These are phyloP conservation scores for Subacronicta megacephala DNA, from an alignment of 2,888 invertebrate species.

Conservation along the genomic window DNA sequence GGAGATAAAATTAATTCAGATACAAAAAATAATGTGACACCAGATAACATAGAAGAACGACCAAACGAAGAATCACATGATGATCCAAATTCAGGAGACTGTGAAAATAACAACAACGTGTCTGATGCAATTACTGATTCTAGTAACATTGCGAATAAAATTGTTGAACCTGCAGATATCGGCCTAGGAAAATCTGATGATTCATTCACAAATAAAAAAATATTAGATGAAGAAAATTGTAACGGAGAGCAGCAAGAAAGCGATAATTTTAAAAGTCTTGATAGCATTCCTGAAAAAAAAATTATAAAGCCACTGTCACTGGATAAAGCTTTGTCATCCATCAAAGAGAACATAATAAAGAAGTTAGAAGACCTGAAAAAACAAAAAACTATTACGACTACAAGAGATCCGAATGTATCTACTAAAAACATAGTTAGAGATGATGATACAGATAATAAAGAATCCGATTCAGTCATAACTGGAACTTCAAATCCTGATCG, in stretches of 20 bases:
- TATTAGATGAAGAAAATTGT: constrained; percentile 9
- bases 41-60: neutral
- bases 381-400: constrained; percentile 12
- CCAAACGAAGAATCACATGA: constrained; percentile 2
- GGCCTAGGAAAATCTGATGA: constrained; percentile 19
- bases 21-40: neutral
- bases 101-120: constrained; percentile 2
- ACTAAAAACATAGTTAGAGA: neutral
- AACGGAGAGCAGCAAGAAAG: constrained; percentile 1
- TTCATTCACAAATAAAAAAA: constrained; percentile 11
- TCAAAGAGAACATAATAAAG: constrained; percentile 61
- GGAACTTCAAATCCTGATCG: constrained; percentile 19
- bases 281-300: constrained; percentile 6
- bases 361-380: constrained; percentile 62
- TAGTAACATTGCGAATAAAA: constrained; percentile 22
- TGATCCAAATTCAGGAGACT: constrained; percentile 12
- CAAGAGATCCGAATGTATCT: constrained; percentile 5
- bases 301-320: constrained; percentile 21
- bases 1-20: neutral
- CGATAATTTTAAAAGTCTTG: constrained; percentile 1
- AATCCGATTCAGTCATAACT: constrained; percentile 1
- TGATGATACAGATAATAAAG: constrained; percentile 24
- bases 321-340: constrained; percentile 48
- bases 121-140: constrained; percentile 36
- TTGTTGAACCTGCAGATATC: constrained; percentile 13